Evolutionary conservation across 1,140 invertebrate species (phyloP).

Genomic region (Neotoxoptera formosana): DNA sequence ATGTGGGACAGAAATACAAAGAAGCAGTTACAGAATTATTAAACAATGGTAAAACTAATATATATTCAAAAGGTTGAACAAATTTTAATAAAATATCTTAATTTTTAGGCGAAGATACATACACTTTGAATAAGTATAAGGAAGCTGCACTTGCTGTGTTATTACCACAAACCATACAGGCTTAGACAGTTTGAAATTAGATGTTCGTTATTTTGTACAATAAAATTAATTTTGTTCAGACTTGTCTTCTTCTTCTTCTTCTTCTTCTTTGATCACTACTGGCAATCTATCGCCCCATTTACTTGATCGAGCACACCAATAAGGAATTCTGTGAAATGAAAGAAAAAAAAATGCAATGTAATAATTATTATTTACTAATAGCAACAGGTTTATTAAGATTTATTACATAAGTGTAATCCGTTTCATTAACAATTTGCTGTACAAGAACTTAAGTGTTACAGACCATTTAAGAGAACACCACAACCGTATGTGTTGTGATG

Average conservation of each 20-base stretch:
- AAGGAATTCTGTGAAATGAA: conserved; percentile 68
- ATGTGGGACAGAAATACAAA: conserved; percentile 56
- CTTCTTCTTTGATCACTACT: conserved; percentile 63
- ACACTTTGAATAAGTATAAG: conserved; percentile 48
- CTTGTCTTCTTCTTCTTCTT: conserved; percentile 8
- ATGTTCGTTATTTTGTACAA: conserved; percentile 21
- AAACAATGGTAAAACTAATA: conserved; percentile 58
- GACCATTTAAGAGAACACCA: background rate
- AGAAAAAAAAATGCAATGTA: background rate
- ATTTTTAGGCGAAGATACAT: conserved; percentile 39
- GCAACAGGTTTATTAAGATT: background rate
- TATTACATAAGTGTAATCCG: background rate
- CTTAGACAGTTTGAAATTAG: background rate
- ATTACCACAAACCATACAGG: conserved; percentile 13
- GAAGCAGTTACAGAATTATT: conserved; percentile 59
- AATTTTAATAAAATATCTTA: background rate
- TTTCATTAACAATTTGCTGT: background rate
- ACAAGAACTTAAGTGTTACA: background rate
- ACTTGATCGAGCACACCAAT: conserved; percentile 73
- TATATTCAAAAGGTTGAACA: background rate
- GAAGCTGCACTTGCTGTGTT: background rate
- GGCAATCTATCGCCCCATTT: conserved; percentile 80
- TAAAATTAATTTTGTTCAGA: conserved; percentile 39
- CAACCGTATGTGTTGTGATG: background rate
- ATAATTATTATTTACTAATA: background rate